Percentiles rank a stretch among this genome's conserved stretches.
Evolutionary conservation across 2,113 vertebrate genomes (phyloP).

Genomic region (zebrafish (Danio rerio)): GRCz12tu NC_133180.1:25627501-25628000

Average conservation of each 20-base stretch:
- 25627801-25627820: background rate
- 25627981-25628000: no score
- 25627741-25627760: conserved; percentile 19
- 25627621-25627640: background rate
- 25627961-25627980: no score
- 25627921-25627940: no score
- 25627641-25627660: background rate
- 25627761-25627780: background rate
- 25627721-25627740: background rate
- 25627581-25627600: no score
- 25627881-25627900: background rate
- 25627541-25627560: background rate
- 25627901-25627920: no score
- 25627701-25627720: conserved; percentile 20
- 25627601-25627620: conserved; percentile 25
- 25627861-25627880: background rate
- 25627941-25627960: no score
- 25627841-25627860: background rate
- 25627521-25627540: background rate
- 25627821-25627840: background rate
- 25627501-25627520: no score
- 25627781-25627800: background rate
- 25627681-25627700: background rate
- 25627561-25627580: no score
- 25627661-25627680: conserved; percentile 1